phyloP scores from a whole-genome alignment of 2,797 vertebrate species.

The Esox masquinongy region DNA sequence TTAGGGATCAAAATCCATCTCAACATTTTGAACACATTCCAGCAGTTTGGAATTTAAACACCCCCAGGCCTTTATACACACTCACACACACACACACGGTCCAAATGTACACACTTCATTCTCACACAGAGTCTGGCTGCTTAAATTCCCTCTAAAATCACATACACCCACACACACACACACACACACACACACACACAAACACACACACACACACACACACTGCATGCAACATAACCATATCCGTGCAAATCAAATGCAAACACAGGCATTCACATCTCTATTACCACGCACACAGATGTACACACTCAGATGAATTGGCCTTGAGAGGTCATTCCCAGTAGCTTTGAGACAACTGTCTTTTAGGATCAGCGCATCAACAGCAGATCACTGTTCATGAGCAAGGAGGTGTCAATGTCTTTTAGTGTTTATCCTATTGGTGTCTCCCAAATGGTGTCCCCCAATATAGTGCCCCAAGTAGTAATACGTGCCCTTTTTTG shows the following conservation, averaged over 20 bases:
- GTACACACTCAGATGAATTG: background rate
- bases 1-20: background rate
- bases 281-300: background rate
- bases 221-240: background rate
- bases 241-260: too few species aligned
- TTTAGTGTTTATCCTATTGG: too few species aligned
- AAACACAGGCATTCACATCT: too few species aligned
- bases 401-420: too few species aligned
- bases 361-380: conserved; percentile 1
- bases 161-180: background rate
- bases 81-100: background rate
- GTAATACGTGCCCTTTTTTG: too few species aligned
- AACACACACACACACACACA: background rate
- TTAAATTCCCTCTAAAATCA: background rate
- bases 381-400: background rate
- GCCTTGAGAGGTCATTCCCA: background rate
- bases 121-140: background rate
- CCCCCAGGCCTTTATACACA: background rate
- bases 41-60: background rate
- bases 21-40: background rate
- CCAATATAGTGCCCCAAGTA: too few species aligned
- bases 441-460: too few species aligned
- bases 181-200: background rate
- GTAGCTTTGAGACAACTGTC: background rate
- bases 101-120: background rate